A percentile compares a stretch with the other conserved stretches of the same genome.
Conservation (phyloP, 2,113 vertebrate species). For the Vulpes ferrilata region DNA sequence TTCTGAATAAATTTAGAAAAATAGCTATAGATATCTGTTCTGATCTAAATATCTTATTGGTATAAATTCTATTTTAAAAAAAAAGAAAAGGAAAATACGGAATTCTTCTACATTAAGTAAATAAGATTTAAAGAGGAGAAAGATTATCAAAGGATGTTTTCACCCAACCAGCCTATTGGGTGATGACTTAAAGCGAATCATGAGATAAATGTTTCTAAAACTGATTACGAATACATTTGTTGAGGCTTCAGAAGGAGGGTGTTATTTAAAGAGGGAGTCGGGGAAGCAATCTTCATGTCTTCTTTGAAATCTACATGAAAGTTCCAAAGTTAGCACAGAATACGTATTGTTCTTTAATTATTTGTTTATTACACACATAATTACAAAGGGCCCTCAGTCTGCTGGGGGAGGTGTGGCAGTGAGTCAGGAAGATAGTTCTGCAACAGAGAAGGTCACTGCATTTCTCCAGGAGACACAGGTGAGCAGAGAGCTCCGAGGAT, state of each 20-base stretch:
- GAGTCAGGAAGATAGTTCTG: background rate
- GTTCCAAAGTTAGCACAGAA: background rate
- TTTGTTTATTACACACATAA: background rate
- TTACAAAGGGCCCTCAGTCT: background rate
- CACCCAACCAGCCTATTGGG: background rate
- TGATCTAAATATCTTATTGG: background rate
- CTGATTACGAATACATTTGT: background rate
- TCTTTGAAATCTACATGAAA: background rate
- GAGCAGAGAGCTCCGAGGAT: background rate
- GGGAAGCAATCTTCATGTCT: background rate
- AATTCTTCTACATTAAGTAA: background rate
- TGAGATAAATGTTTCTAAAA: background rate
- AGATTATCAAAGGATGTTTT: background rate
- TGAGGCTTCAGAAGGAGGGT: background rate
- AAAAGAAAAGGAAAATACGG: background rate
- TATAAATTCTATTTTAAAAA: background rate
- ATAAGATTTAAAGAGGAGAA: background rate
- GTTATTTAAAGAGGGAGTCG: background rate
- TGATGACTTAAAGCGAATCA: background rate
- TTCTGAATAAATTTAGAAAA: background rate
- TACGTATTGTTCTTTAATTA: background rate
- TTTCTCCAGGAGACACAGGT: background rate
- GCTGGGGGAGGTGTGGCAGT: background rate
- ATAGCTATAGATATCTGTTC: slow-evolving; percentile 15
- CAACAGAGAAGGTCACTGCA: background rate